Evolutionary conservation across 1,140 invertebrate species (phyloP), one percentile per base, ranked within the genome.

Genomic region (Neomicropteryx cornuta): DNA sequence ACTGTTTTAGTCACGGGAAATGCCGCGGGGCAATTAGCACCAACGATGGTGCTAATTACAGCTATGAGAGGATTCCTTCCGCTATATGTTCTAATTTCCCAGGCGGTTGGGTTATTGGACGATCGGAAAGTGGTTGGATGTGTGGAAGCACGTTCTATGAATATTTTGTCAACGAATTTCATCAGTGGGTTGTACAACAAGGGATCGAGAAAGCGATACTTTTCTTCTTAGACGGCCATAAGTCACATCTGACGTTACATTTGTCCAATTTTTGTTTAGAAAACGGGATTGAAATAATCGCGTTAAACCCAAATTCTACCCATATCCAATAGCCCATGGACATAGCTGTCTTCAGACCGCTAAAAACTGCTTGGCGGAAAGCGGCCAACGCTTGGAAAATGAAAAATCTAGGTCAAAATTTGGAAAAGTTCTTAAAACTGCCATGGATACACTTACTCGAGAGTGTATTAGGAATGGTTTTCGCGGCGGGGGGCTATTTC

Each of bases 71-170:
- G 22, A 45, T 58, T 10, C 51, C 52, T 1, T 17, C 35, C 4
- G 27, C 44, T 5, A 44, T 60, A 14, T 30, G 43, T 2, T 6
- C 18, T 6, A 42, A 14, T 17, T 32, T 52, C 19, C 53, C 49
- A 4, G 39, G 44, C 21, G 38, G 43, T 16, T 59, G 56, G 54
- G 48, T 40, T 1, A 45, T 59, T 21, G 60, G 63, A 5, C 39
- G 42, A 36, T 56, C 56, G n/a, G 52, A 62, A 16, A 53, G 31
- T 41, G 56, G 60, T 1, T 68, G 65, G 62, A 67, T 63, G 62
- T 66, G 48, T 31, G 42, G 41, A 13, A 50, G 51, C 42, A 49
- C 45, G 13, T 68, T 67, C 42, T 65, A 46, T 46, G 55, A 66
- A 42, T 66, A 58, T 43, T 41, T 56, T 0, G 43, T 46, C 0